Evolutionary conservation across 92 coral and sea anemone genomes (phyloP).

Genomic region (Meandrina meandrites): DNA sequence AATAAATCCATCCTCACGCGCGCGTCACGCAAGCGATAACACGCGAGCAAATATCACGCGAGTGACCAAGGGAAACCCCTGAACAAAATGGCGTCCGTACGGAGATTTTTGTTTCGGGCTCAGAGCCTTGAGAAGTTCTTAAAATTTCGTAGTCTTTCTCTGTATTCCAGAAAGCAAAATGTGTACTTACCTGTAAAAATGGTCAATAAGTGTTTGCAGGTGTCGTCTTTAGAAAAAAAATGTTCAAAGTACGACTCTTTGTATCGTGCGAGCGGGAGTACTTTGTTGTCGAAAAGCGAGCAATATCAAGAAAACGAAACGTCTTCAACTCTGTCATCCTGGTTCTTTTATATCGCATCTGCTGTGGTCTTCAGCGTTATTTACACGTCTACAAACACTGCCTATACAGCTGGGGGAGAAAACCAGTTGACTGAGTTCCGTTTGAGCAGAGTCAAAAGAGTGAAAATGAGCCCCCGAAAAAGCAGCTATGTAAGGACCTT

Average conservation of each 20-base stretch:
- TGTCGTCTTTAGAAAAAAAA: too few relatives aligned
- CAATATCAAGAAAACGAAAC: too few relatives aligned
- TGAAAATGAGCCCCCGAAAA: not conserved
- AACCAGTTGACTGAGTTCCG: not conserved
- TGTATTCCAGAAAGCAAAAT: not conserved
- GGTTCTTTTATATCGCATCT: too few relatives aligned
- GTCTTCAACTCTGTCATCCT: too few relatives aligned
- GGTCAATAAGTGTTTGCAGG: too few relatives aligned
- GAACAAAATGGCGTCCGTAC: not conserved
- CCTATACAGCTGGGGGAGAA: not conserved
- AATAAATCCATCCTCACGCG: not conserved
- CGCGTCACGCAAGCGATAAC: not conserved
- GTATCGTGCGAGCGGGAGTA: too few relatives aligned
- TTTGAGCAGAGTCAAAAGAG: not conserved
- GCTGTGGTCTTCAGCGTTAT: too few relatives aligned
- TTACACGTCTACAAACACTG: not conserved
- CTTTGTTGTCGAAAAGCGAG: too few relatives aligned
- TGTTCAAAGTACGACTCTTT: too few relatives aligned
- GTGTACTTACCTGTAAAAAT: too few relatives aligned
- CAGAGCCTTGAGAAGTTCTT: not conserved
- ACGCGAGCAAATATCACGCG: not conserved
- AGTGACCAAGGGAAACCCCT: not conserved
- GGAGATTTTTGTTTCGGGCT: not conserved
- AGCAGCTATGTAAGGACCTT: not conserved
- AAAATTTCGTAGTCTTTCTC: not conserved